phyloP scores from a whole-genome alignment of 2,113 vertebrate species.

The Chionodraco myersi region DNA sequence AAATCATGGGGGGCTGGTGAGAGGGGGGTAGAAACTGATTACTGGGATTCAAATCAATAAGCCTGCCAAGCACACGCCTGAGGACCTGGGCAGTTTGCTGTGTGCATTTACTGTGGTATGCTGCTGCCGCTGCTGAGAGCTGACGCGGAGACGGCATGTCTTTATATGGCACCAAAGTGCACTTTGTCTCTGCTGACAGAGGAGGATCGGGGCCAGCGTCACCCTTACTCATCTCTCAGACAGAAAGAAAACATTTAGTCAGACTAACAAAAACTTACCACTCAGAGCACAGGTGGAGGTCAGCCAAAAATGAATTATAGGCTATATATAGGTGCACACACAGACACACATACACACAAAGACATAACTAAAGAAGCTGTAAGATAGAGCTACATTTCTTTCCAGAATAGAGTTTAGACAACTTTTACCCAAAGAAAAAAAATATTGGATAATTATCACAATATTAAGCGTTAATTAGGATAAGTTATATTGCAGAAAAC shows the following conservation, averaged over 20 bases:
- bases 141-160: conserved; percentile 68
- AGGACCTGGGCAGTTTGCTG: conserved; percentile 72
- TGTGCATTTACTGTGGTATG: conserved; percentile 77
- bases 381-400: not conserved
- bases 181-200: conserved; percentile 76
- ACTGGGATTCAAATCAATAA: conserved; percentile 76
- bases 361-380: not conserved
- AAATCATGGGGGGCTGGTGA: conserved; percentile 61
- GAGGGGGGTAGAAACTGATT: conserved; percentile 65
- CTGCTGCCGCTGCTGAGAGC: conserved; percentile 58
- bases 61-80: conserved; percentile 61
- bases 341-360: not conserved
- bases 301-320: not conserved
- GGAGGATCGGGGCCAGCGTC: conserved; percentile 58
- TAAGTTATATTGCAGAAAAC: not conserved
- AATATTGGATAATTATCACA: not conserved
- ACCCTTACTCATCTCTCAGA: conserved; percentile 69
- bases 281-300: conserved; percentile 27
- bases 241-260: conserved; percentile 73
- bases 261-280: conserved; percentile 65
- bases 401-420: not conserved
- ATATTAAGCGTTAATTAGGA: not conserved
- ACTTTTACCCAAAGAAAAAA: not conserved
- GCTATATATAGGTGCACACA: not conserved
- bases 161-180: conserved; percentile 79